These are phyloP conservation scores for Microtus oregoni DNA, from an alignment of 2,113 vertebrate genomes.

Conservation along the genomic window DNA sequence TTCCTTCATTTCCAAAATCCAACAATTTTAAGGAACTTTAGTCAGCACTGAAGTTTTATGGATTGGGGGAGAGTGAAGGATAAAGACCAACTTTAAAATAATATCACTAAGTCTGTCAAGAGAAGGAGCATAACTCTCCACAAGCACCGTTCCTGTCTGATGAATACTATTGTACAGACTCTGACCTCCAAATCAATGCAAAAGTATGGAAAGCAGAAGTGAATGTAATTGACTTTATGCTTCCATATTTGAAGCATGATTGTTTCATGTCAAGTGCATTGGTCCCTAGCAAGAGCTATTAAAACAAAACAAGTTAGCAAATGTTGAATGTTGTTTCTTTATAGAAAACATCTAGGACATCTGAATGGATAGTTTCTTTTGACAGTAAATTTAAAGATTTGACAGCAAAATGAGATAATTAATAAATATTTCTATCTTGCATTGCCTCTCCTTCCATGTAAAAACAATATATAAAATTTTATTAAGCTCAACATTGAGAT, in stretches of 20 bases:
- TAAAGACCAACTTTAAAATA: conserved; percentile 25
- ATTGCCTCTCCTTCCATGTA: neutral
- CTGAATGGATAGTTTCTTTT: conserved; percentile 22
- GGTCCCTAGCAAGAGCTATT: conserved; percentile 39
- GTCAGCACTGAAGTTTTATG: neutral
- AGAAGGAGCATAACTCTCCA: conserved; percentile 40
- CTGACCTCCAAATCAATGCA: conserved; percentile 51
- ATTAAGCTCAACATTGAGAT: conserved; percentile 21
- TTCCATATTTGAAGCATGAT: conserved; percentile 64
- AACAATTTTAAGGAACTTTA: neutral
- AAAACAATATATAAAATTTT: neutral
- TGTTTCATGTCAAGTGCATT: conserved; percentile 65
- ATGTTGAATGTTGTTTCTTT: neutral
- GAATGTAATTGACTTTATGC: conserved; percentile 63
- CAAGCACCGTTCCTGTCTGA: conserved; percentile 56
- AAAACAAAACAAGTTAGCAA: conserved; percentile 30
- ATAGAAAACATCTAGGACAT: neutral
- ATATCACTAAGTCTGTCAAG: conserved; percentile 52
- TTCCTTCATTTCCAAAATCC: neutral
- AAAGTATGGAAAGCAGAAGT: conserved; percentile 54
- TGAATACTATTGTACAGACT: conserved; percentile 43
- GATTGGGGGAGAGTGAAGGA: too few relatives aligned
- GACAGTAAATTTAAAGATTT: conserved; percentile 36
- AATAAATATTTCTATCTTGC: conserved; percentile 8
- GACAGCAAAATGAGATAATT: neutral